Base-by-base conservation (phyloP, 2,113 vertebrate species). In the Rousettus leschenaultii region DNA sequence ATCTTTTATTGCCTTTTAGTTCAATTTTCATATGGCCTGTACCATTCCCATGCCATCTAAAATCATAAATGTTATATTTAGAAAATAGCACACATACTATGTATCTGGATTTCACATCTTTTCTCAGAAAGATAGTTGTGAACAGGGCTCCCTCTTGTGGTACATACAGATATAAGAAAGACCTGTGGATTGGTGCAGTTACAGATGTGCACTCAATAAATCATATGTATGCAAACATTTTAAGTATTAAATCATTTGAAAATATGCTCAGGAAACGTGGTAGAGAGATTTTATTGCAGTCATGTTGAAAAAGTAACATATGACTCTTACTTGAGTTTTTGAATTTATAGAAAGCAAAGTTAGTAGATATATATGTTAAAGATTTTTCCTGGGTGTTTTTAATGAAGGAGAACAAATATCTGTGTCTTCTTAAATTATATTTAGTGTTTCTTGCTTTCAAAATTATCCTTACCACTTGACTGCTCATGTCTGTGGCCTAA, bases 61-160 rank as follows among this genome's bases (percentile, higher is more conserved):
- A 89, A 89, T 70, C 30, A 35, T 89, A 80, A 86, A 43, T 94
- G 19, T 63, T 89, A 26, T 55, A 87, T 95, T 92, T 89, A 88
- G 89, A 88, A 95, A 89, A 70, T 10, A 51, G 3, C 63, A 68
- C 6, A 3, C 1, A 53, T 71, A 14, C 1, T 45, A 2, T 87
- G 9, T 38, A 65, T 80, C 38, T 75, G 75, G 59, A 1, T 91
- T 84, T 80, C 40, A n/a, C 19, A 22, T 10, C 10, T 7, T 80
- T 11, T 80, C 16, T 75, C 82, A 43, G 38, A 86, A 71, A 75
- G 26, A 61, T 95, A 12, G 26, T 48, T 93, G 55, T 95, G 92
- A 84, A 30, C 1, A 3, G 75, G 14, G 63, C 84, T 95, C 95
- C 94, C 95, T 90, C 79, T 97, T 91, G 75, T 94, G 93, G 86